Percentiles rank a stretch among this genome's conserved stretches.
These are phyloP conservation scores for Pseudolaguvia tuberculata DNA, from an alignment of 2,113 vertebrate species.

Conservation along the genomic window DNA sequence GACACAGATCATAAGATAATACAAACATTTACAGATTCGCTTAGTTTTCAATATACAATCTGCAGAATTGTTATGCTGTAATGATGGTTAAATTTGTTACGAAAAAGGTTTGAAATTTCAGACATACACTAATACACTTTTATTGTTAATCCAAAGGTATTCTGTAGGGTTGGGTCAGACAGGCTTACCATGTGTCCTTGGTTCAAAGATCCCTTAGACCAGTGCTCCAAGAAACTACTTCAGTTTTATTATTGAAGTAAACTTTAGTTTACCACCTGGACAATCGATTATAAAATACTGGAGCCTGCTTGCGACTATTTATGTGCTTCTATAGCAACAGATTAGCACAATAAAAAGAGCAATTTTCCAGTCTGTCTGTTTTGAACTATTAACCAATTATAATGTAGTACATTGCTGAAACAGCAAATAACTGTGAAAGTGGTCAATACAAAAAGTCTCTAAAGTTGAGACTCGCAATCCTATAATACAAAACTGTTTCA, in stretches of 20 bases:
- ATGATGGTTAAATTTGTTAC: too few relatives aligned
- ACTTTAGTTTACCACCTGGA: not conserved
- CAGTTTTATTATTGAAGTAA: not conserved
- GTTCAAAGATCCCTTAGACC: too few relatives aligned
- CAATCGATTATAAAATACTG: not conserved
- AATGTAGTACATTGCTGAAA: not conserved
- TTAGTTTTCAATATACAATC: too few relatives aligned
- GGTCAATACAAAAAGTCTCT: not conserved
- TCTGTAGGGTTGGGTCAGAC: too few relatives aligned
- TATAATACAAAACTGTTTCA: not conserved
- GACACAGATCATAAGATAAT: too few relatives aligned
- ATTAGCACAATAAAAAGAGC: not conserved
- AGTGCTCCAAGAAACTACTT: too few relatives aligned
- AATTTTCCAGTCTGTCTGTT: slow-evolving; percentile 7
- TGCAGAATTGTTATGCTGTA: too few relatives aligned
- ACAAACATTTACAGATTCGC: too few relatives aligned
- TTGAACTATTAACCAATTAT: slow-evolving; percentile 1
- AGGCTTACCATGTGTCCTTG: too few relatives aligned
- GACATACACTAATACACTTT: too few relatives aligned
- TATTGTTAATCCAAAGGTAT: too few relatives aligned
- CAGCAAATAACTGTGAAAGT: not conserved
- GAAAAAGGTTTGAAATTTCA: too few relatives aligned
- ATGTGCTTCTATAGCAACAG: not conserved
- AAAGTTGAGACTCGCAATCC: not conserved
- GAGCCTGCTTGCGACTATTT: not conserved